Percentiles rank a stretch among this genome's conserved stretches.
These are phyloP conservation scores for Smittia sp. DNA, from an alignment of 2,888 invertebrate genomes.

Conservation along the genomic window DNA sequence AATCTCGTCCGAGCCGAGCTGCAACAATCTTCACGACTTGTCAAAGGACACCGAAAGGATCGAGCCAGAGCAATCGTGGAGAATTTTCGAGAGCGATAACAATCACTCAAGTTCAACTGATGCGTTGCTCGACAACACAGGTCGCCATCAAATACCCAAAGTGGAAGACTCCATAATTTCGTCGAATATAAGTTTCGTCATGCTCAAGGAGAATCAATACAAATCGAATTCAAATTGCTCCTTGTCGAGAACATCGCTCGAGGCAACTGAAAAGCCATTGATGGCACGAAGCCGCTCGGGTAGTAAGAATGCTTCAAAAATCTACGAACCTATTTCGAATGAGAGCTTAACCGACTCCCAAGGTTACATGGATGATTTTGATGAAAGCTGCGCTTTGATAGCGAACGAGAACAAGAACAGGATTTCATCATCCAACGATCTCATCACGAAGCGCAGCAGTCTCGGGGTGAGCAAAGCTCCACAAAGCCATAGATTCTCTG, in stretches of 20 bases:
- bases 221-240: conserved; percentile 19
- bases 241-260: neutral
- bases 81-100: conserved; percentile 26
- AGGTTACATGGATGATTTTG: conserved; percentile 36
- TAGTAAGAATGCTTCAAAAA: conserved; percentile 15
- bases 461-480: conserved; percentile 44
- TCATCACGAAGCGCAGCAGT: conserved; percentile 50
- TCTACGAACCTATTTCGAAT: conserved; percentile 29
- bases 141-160: neutral
- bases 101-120: conserved; percentile 25
- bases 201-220: conserved; percentile 15
- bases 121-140: neutral
- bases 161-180: neutral
- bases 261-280: conserved; percentile 2
- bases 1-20: conserved; percentile 34
- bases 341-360: conserved; percentile 36
- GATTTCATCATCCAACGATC: conserved; percentile 45
- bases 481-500: conserved; percentile 62
- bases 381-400: conserved; percentile 42
- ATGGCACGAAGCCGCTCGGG: conserved; percentile 22
- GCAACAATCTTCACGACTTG: conserved; percentile 33
- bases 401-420: conserved; percentile 45
- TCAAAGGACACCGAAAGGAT: too few species aligned
- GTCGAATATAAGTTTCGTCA: conserved; percentile 11
- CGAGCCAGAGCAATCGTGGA: conserved; percentile 15